Percentiles rank a stretch among this genome's conserved stretches.
These are phyloP conservation scores for Aratinga solstitialis DNA, from an alignment of 2,797 vertebrate genomes.

Conservation along the genomic window DNA sequence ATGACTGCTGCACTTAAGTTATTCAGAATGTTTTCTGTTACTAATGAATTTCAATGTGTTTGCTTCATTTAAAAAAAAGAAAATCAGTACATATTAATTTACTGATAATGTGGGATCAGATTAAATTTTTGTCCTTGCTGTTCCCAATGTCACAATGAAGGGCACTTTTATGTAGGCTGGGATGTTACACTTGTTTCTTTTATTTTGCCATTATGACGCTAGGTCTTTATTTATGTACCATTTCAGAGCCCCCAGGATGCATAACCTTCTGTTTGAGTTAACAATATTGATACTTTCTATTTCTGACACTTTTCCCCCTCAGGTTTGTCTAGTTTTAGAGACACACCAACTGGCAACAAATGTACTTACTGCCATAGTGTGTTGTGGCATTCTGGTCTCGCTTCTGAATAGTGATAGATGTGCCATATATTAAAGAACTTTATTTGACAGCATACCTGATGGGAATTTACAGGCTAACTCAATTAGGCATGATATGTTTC, in stretches of 20 bases:
- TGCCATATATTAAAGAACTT: neutral
- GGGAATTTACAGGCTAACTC: neutral
- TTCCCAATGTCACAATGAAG: neutral
- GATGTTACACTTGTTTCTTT: slow-evolving; percentile 8
- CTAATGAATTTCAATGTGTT: neutral
- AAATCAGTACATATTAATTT: neutral
- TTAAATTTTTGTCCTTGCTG: neutral
- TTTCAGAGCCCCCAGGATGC: neutral
- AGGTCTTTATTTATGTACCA: neutral
- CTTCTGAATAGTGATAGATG: neutral
- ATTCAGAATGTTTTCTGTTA: slow-evolving; percentile 18
- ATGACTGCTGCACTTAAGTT: neutral
- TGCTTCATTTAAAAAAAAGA: neutral
- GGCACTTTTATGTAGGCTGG: neutral
- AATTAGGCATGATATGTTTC: neutral
- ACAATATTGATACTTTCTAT: slow-evolving; percentile 28
- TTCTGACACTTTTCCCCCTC: slow-evolving; percentile 3
- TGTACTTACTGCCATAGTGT: neutral
- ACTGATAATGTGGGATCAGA: neutral
- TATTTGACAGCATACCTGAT: neutral
- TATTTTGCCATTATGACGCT: neutral
- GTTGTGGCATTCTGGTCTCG: neutral
- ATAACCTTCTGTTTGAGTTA: slow-evolving; percentile 47
- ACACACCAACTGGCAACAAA: neutral
- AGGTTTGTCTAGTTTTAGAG: slow-evolving; percentile 32